Conservation (phyloP, 2,888 invertebrate genomes). For the Phytoseiulus persimilis region DNA sequence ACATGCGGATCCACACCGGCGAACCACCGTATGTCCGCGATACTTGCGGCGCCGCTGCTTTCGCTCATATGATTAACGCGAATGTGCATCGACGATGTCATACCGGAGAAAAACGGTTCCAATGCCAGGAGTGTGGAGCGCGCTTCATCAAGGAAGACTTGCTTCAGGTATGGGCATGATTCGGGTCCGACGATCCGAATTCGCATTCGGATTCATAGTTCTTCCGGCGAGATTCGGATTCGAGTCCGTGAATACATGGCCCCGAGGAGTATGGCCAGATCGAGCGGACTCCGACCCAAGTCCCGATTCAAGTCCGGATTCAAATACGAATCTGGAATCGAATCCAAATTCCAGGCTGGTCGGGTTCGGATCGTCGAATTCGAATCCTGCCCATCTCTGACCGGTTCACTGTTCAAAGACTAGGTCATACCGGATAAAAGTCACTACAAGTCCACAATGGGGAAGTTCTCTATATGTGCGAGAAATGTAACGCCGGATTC, state of each 20-base stretch:
- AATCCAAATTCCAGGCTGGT: too few relatives aligned
- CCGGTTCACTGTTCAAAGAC: background rate
- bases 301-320: too few relatives aligned
- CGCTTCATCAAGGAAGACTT: background rate
- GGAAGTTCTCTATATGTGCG: background rate
- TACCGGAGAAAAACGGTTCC: background rate
- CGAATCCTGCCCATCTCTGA: too few relatives aligned
- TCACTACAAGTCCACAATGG: background rate
- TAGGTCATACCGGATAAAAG: background rate
- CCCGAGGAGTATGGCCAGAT: too few relatives aligned
- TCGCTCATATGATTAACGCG: background rate
- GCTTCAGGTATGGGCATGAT: too few relatives aligned
- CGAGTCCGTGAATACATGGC: too few relatives aligned
- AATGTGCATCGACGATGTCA: background rate
- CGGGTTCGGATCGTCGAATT: too few relatives aligned
- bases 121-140: background rate
- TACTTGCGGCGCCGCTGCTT: background rate
- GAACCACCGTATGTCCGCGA: background rate
- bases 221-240: too few relatives aligned
- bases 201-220: too few relatives aligned
- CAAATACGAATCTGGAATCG: too few relatives aligned
- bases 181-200: too few relatives aligned
- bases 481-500: background rate
- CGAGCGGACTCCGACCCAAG: too few relatives aligned
- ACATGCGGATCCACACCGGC: background rate